Evolutionary conservation across 2,888 invertebrate genomes (phyloP).

Genomic region (Campoplex capitator): DNA sequence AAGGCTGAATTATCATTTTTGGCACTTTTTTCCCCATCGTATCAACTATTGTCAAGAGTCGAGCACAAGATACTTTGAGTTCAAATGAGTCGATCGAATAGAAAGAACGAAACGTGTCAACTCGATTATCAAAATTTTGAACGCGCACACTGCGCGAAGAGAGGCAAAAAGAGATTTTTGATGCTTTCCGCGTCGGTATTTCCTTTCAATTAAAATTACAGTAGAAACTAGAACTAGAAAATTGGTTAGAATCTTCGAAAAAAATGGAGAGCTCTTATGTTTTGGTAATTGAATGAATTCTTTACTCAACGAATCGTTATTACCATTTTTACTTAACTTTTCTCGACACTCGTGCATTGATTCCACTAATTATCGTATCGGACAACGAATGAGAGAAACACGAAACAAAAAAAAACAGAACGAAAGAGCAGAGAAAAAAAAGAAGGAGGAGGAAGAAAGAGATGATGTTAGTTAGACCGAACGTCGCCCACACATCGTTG

Average conservation of each 20-base stretch:
- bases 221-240: neutral
- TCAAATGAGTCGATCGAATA: no score
- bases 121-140: no score
- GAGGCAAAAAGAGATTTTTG: no score
- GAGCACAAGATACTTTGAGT: no score
- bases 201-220: neutral
- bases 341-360: neutral
- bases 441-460: constrained; percentile 34
- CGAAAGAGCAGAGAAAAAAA: neutral
- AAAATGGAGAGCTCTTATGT: neutral
- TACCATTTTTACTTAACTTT: neutral
- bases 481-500: constrained; percentile 68
- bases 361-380: constrained; percentile 18
- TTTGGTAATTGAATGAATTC: neutral
- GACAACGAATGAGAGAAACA: constrained; percentile 8
- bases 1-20: no score
- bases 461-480: constrained; percentile 69
- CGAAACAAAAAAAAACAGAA: neutral
- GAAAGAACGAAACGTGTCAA: no score
- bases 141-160: no score
- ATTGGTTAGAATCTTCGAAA: neutral
- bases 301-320: neutral
- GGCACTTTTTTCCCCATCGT: no score
- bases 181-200: no score
- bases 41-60: no score